Conservation (phyloP, 2,888 invertebrate genomes). For the Agrilus mali region DNA sequence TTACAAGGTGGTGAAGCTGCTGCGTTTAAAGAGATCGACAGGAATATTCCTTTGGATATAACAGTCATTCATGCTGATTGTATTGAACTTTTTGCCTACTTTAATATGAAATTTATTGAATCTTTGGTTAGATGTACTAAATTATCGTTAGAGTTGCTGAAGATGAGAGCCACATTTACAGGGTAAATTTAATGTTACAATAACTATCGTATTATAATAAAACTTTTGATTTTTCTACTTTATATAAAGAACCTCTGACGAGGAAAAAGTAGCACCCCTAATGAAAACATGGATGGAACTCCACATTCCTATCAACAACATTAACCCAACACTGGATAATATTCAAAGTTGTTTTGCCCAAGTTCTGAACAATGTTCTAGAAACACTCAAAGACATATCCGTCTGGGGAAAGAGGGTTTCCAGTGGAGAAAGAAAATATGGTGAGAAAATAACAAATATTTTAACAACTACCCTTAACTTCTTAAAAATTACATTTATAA, state of each 20-base stretch:
- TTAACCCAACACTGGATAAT: conserved; percentile 55
- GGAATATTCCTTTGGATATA: conserved; percentile 45
- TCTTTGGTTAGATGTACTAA: conserved; percentile 63
- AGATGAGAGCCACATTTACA: conserved; percentile 38
- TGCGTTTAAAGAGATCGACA: conserved; percentile 55
- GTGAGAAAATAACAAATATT: too few species aligned
- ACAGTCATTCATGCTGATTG: conserved; percentile 54
- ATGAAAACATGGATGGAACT: conserved; percentile 50
- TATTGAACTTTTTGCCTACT: conserved; percentile 69
- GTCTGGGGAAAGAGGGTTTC: conserved; percentile 66
- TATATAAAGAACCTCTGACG: not conserved
- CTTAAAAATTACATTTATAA: not conserved
- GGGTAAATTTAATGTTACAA: conserved; percentile 24
- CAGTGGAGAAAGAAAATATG: conserved; percentile 12
- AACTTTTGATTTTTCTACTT: too few species aligned
- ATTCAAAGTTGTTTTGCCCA: conserved; percentile 55
- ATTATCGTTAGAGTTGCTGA: conserved; percentile 57
- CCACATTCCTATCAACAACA: conserved; percentile 49
- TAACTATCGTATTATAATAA: too few species aligned
- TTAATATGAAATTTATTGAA: conserved; percentile 62
- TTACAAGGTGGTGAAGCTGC: conserved; percentile 41
- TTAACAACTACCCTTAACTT: too few species aligned
- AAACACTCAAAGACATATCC: conserved; percentile 56
- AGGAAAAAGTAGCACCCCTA: conserved; percentile 36
- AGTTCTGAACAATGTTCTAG: conserved; percentile 55